Evolutionary conservation across 2,113 vertebrate species (phyloP), one percentile per base, ranked within the genome.

Genomic region (Paramisgurnus dabryanus): DNA sequence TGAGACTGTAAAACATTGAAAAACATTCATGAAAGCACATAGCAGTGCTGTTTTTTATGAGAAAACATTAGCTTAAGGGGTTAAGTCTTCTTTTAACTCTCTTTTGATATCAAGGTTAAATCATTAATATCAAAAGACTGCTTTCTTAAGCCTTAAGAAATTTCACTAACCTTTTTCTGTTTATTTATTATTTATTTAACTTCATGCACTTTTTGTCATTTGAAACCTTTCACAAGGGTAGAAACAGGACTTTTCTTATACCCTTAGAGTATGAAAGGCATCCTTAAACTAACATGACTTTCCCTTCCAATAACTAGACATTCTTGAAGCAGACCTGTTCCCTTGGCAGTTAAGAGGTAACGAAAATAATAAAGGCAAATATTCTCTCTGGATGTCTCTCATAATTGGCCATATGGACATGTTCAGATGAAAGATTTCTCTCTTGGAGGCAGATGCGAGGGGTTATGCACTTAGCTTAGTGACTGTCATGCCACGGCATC

Each of bases 321-420:
- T 85, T 86, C 86, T 91, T 90, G 89, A 90, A 85, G 87, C 76
- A 89, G 80, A 89, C 89, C 87, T 91, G 85, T 86, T 90, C 88
- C 88, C 87, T 84, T 88, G 85, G 50, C 49, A 61, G 71, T 79
- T 9, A n/a, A 83, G 84, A 86, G 84, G 86, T 78, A 76, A 73
- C 80, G 84, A 87, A 90, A 89, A 91, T 90, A 92, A 90, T 90
- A 89, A 90, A 80, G 86, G 43, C 53, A 68, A 13, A 87, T 89
- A 88, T 82, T 87, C 91, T 92, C 90, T 41, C 86, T 90, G 89
- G 91, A 88, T 81, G 89, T 87, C 78, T 82, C 66, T 85, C 89
- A 84, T 92, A 92, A 92, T 92, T 92, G 90, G 87, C 91, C 91
- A 92, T 91, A 92, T 92, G 91, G 88, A 89, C 85, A 88, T 81